A percentile compares a stretch with the other conserved stretches of the same genome.
Evolutionary conservation across 2,888 invertebrate genomes (phyloP).

Genomic region (Cryptocephalus primarius): DNA sequence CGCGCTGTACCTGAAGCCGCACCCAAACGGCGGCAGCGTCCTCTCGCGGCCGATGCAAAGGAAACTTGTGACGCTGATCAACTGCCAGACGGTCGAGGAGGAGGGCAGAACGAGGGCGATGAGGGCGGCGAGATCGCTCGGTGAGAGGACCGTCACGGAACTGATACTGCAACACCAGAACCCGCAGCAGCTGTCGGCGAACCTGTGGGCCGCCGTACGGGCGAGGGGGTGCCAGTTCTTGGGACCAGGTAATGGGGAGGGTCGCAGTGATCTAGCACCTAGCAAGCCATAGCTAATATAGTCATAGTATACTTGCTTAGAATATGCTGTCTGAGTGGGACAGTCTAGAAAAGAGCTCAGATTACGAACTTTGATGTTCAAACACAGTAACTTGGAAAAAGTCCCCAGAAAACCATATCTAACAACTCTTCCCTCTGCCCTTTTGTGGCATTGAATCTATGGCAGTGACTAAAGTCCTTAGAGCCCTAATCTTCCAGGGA

Average conservation of each 20-base stretch:
- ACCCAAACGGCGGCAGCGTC: conserved; percentile 48
- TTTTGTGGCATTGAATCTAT: too few species aligned
- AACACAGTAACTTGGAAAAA: too few species aligned
- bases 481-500: too few species aligned
- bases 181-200: conserved; percentile 86
- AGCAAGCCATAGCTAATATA: too few species aligned
- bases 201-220: conserved; percentile 94
- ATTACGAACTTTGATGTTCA: too few species aligned
- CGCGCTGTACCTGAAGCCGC: conserved; percentile 78
- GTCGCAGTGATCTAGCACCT: not conserved
- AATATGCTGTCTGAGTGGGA: too few species aligned
- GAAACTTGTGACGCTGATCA: conserved; percentile 84
- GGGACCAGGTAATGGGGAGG: conserved; percentile 52
- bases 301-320: too few species aligned
- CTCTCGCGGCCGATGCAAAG: conserved; percentile 91
- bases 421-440: too few species aligned
- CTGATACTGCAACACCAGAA: conserved; percentile 92
- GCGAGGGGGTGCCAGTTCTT: conserved; percentile 96
- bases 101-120: conserved; percentile 73
- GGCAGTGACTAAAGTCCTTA: too few species aligned
- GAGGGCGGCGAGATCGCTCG: conserved; percentile 81
- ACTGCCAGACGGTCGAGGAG: conserved; percentile 84
- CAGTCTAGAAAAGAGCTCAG: too few species aligned
- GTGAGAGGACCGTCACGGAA: conserved; percentile 89
- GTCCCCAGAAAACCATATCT: too few species aligned